Base-by-base conservation (phyloP, 2,888 invertebrate genomes). In the Scaptomyza parva region DNA sequence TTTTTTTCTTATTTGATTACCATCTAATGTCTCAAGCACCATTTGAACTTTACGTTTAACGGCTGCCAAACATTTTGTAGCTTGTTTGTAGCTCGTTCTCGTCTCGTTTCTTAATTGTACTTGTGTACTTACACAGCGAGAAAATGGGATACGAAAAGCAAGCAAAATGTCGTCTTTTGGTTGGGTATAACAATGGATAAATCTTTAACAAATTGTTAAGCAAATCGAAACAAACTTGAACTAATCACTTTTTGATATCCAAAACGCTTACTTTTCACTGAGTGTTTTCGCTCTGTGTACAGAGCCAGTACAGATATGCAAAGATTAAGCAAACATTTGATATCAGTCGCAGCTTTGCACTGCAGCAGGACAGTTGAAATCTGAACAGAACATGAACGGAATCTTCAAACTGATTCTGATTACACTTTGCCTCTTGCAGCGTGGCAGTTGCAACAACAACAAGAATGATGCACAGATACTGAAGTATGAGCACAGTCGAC, bases 401-500 rank as follows among this genome's bases (percentile, higher is more conserved):
- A 4, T 30, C 22, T 28, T 50, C 43, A 35, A 18, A 30, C 43
- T 60, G 50, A 20, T 77, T 48, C 40, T 33, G 20, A 45, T 48
- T 11, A 18, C 12, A 18, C n/a, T 44, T 3, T 26, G 47, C 26
- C 39, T 39, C 26, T 35, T 22, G 35, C 14, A 11, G 9, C 7
- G 18, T 7, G 2, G 47, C 35, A 44, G 40, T 22, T 35, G 48
- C 35, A 47, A n/a, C 30, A n/a, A 52, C 35, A 22, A 12, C 60
- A 39, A 41, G 24, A 60, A 48, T 20, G 50, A 61, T 20, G 83
- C 87, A 26, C 76, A 85, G 39, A 85, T 88, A 45, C 54, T 89
- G 12, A 78, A 75, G 30, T 88, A 81, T 39, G 80, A 89, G 14
- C 91, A 92, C 61, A 93, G 94, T 81, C 94, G 94, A 76, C 92